These are phyloP conservation scores for Embidobia sp. DNA, from an alignment of 2,888 invertebrate species.

Conservation along the genomic window DNA sequence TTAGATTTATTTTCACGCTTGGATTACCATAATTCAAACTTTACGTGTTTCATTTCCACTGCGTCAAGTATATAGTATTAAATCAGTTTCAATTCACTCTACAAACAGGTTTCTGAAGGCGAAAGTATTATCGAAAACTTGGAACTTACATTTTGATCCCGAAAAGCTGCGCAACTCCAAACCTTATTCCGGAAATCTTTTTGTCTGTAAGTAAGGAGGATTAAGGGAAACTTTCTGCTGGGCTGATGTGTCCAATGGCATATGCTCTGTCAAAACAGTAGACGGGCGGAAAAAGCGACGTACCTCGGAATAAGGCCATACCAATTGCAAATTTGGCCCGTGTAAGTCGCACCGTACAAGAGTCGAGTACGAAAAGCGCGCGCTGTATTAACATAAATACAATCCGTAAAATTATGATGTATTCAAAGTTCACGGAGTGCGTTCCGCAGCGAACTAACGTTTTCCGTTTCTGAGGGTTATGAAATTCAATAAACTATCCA, in stretches of 20 bases:
- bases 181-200: conserved; percentile 58
- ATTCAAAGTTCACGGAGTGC: too few relatives aligned
- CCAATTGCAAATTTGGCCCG: conserved; percentile 7
- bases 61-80: conserved; percentile 18
- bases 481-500: neutral
- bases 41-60: conserved; percentile 35
- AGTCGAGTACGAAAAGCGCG: neutral
- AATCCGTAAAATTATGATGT: neutral
- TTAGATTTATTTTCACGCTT: too few relatives aligned
- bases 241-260: conserved; percentile 66
- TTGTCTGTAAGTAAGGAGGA: conserved; percentile 66
- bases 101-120: conserved; percentile 5
- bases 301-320: conserved; percentile 16
- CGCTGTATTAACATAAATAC: too few relatives aligned
- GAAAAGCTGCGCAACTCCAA: conserved; percentile 46
- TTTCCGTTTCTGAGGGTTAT: too few relatives aligned
- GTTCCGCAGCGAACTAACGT: too few relatives aligned
- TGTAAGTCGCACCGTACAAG: neutral
- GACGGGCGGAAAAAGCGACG: conserved; percentile 28
- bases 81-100: conserved; percentile 23
- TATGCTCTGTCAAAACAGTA: conserved; percentile 52
- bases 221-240: conserved; percentile 67
- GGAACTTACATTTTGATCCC: conserved; percentile 68
- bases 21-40: conserved; percentile 45
- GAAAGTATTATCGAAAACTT: conserved; percentile 68